phyloP scores from a whole-genome alignment of 2,888 invertebrate species.

The Steromphala cineraria region DNA sequence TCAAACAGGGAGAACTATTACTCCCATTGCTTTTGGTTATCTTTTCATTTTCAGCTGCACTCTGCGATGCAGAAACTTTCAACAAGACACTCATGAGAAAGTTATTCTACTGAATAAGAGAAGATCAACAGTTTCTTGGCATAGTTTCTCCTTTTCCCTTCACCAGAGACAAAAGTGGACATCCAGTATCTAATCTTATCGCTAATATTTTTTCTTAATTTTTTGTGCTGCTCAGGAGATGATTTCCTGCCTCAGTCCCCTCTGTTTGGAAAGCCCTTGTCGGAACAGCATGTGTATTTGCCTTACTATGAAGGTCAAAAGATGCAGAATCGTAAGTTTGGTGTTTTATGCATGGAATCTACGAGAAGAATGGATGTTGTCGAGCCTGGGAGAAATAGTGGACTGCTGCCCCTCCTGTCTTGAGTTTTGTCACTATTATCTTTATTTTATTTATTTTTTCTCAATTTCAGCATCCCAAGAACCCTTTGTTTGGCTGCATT shows the following conservation, averaged over 20 bases:
- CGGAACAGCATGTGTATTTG: slow-evolving; percentile 87
- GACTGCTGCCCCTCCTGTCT: not conserved
- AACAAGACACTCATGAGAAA: not conserved
- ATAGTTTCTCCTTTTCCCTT: not conserved
- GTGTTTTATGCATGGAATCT: not conserved
- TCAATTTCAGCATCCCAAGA: not conserved
- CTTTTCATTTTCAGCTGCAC: not conserved
- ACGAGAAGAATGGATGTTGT: not conserved
- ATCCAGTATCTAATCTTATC: not conserved
- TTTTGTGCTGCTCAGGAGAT: slow-evolving; percentile 72
- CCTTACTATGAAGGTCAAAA: slow-evolving; percentile 88
- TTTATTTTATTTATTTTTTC: slow-evolving; percentile 16
- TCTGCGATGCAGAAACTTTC: not conserved
- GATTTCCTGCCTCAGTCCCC: slow-evolving; percentile 78
- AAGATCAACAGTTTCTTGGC: not conserved
- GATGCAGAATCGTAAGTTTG: slow-evolving; percentile 86
- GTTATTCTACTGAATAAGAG: not conserved
- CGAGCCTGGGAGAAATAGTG: not conserved
- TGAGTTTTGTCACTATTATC: not conserved
- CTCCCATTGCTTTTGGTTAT: too few relatives aligned
- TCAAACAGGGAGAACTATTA: too few relatives aligned
- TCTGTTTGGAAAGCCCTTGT: slow-evolving; percentile 84
- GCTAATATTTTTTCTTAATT: not conserved
- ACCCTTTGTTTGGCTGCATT: too few relatives aligned
- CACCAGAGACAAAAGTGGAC: too few relatives aligned